Percentiles rank a stretch among this genome's conserved stretches.
These are phyloP conservation scores for Pteropus rufus DNA, from an alignment of 2,797 vertebrate species.

Conservation along the genomic window DNA sequence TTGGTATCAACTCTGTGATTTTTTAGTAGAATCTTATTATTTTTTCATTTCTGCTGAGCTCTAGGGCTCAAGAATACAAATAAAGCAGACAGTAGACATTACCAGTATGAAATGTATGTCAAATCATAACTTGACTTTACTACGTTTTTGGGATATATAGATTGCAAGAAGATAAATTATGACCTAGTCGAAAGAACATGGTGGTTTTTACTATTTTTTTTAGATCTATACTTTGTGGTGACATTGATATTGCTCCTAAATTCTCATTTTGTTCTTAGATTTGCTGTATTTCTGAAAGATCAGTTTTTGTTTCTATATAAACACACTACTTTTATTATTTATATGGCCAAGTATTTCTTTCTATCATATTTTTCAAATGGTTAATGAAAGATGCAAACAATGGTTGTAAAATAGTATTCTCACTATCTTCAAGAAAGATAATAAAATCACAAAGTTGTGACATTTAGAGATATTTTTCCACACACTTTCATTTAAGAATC, in stretches of 20 bases:
- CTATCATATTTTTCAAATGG: neutral
- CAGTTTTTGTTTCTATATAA: neutral
- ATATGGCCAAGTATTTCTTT: neutral
- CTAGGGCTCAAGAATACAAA: neutral
- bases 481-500: neutral
- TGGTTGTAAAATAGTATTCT: neutral
- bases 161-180: neutral
- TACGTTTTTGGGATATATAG: neutral
- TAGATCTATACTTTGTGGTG: neutral
- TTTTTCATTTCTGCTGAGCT: constrained; percentile 8
- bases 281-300: neutral
- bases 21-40: neutral
- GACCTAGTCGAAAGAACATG: neutral
- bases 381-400: constrained; percentile 9
- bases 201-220: neutral
- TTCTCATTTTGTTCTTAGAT: neutral
- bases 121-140: neutral
- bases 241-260: neutral
- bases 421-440: neutral
- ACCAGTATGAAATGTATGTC: neutral
- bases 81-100: neutral
- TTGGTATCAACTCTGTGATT: neutral
- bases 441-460: neutral
- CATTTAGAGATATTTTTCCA: neutral
- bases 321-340: neutral